Conservation (phyloP, 2,113 vertebrate species). For the Symphodus melops region DNA sequence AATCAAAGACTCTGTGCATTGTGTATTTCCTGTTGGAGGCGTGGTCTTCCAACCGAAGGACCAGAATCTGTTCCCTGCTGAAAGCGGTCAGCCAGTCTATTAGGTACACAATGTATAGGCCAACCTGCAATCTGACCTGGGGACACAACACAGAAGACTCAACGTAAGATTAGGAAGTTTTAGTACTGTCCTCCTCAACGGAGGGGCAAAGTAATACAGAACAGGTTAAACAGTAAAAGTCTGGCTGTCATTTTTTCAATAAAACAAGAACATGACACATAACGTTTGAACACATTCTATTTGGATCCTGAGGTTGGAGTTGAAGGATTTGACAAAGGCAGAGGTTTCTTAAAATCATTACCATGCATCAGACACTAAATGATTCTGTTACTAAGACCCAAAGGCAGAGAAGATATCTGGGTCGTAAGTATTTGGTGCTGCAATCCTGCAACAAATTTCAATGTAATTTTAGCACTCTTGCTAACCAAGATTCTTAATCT, state of each 20-base stretch:
- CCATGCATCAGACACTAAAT: background rate
- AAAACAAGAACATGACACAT: no score
- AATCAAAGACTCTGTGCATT: constrained; percentile 93
- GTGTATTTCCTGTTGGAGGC: constrained; percentile 91
- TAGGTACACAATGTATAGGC: constrained; percentile 94
- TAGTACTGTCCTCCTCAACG: background rate
- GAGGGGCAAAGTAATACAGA: background rate
- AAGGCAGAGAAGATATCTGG: no score
- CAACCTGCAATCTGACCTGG: constrained; percentile 94
- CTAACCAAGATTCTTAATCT: no score
- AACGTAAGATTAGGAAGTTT: background rate
- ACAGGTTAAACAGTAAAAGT: background rate
- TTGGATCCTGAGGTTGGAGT: background rate
- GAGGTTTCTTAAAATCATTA: background rate
- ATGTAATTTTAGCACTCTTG: no score
- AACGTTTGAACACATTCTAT: no score
- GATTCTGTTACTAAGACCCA: background rate
- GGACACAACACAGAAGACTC: constrained; percentile 17
- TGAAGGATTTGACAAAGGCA: background rate
- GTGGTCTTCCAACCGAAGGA: constrained; percentile 95
- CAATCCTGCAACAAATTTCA: no score
- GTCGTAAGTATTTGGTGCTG: no score
- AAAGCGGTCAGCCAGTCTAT: constrained; percentile 95
- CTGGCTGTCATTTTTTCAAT: background rate
- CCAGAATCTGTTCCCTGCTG: constrained; percentile 89